phyloP scores from a whole-genome alignment of 2,888 invertebrate species.

The Drosophila bunnanda region DNA sequence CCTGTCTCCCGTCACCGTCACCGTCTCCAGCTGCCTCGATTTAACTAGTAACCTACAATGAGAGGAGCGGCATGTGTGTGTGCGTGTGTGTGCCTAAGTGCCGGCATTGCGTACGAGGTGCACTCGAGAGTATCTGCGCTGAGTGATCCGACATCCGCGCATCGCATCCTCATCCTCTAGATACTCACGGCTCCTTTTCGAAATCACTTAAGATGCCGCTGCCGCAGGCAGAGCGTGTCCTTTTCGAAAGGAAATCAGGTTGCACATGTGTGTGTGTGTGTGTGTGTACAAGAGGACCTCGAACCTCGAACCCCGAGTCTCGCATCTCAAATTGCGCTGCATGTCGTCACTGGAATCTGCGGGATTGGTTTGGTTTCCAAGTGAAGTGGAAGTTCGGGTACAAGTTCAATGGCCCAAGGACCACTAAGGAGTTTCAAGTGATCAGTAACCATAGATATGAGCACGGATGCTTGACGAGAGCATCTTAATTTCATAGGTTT shows the following conservation, averaged over 20 bases:
- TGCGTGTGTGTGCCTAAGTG: slow-evolving; percentile 65
- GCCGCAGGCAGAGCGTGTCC: slow-evolving; percentile 72
- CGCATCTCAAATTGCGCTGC: slow-evolving; percentile 32
- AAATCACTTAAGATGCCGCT: slow-evolving; percentile 73
- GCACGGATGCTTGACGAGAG: not conserved
- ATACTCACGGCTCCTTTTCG: slow-evolving; percentile 40
- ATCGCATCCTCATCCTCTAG: slow-evolving; percentile 70
- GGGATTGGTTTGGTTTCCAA: slow-evolving; percentile 41
- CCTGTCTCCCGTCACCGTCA: slow-evolving; percentile 18
- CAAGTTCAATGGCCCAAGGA: slow-evolving; percentile 71
- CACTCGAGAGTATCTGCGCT: slow-evolving; percentile 60
- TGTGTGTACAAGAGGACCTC: slow-evolving; percentile 3
- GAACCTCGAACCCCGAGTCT: slow-evolving; percentile 16
- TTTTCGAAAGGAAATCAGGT: slow-evolving; percentile 73
- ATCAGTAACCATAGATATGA: slow-evolving; percentile 30
- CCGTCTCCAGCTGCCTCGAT: slow-evolving; percentile 31
- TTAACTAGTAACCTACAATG: slow-evolving; percentile 77
- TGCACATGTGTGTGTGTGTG: slow-evolving; percentile 50
- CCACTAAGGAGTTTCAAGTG: slow-evolving; percentile 42
- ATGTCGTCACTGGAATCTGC: slow-evolving; percentile 48
- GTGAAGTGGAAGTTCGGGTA: slow-evolving; percentile 57
- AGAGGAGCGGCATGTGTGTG: slow-evolving; percentile 24
- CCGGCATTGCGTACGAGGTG: slow-evolving; percentile 68
- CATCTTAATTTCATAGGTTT: slow-evolving; percentile 9
- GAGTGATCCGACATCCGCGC: slow-evolving; percentile 54